Base-by-base conservation (phyloP, 2,888 invertebrate genomes). In the Allacma fusca region DNA sequence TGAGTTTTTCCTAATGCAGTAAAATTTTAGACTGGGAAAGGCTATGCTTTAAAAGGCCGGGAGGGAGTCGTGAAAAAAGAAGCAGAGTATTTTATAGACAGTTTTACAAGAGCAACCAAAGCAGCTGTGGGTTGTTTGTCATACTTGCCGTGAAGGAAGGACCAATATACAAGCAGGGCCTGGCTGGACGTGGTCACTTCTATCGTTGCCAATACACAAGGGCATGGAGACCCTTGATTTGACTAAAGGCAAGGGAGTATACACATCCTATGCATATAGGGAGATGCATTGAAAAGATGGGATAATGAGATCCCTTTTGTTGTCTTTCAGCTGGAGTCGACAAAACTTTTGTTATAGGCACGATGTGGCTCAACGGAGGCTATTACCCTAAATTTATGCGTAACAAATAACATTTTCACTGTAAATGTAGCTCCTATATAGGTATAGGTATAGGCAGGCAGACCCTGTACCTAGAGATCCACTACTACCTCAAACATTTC, bases 281-380 rank as follows among this genome's bases (percentile, higher is more conserved):
- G 24, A 62, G 12, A 23, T 26, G 23, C 62, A 24, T 62, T 62
- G 24, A 24, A 62, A 24, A 67, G 67, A 67, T 67, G 67, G 67
- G 34, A 67, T 67, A 67, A 67, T 67, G 67, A 67, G 67, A 67
- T 67, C 67, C 67, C 67, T 67, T 67, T 67, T 62, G 62, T 62
- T 62, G 62, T 62, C 62, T 24, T 62, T 62, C 62, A 62, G 62
- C 62, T 62, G 62, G 62, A 62, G 62, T 62, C 62, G 62, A 62
- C 62, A 62, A 62, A 62, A 26, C 62, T 62, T 62, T 62, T 62
- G 23, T 62, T 50, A 50, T 50, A 5, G 50, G 50, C 50, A 50
- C 50, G 50, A 50, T 50, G 50, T 50, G 16, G n/a, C 50, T 50
- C 50, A 50, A 50, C 50, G 50, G 50, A 19, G 50, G 50, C 50